Evolutionary conservation across 37 sponge, comb jelly and placozoan genomes (phyloP), one percentile per base, ranked within the genome.

Genomic region (Ephydatia muelleri): DNA sequence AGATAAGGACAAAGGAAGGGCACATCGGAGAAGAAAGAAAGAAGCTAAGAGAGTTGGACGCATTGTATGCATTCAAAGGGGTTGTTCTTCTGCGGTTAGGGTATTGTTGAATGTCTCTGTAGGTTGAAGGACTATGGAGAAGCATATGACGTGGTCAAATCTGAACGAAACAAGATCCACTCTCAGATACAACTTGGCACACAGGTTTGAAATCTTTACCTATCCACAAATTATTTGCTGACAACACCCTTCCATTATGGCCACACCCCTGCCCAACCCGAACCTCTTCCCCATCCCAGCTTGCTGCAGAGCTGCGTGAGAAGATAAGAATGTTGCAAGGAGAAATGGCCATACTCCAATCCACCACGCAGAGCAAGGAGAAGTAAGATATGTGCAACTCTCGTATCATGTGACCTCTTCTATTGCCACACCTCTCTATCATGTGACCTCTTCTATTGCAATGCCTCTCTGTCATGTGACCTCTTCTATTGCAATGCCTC

Each of bases 261-360:
- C 35, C 29, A 35, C 57, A n/a, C 35, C 49, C 38, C 11, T 38
- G 16, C 13, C 25, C 40, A 47, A n/a, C n/a, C n/a, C 33, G 16
- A 48, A 12, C 40, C 39, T 0, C 73, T 57, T 13, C 33, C 74
- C 30, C 82, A 34, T 12, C 67, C 23, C 89, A 93, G 83, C 68
- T 87, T 23, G 86, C 85, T 21, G 88, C 90, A 26, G 99, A 99
- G 83, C 71, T 99, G 77, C 75, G 82, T 26, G 99, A 99, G 89
- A 99, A 97, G 84, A 86, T 68, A 11, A 90, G 93, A 38, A 86
- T 99, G 11, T 65, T 99, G 22, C 82, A 92, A 33, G 97, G 95
- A 76, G 99, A 99, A 84, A 89, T 84, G 5, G 91, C 93, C 65
- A 93, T 97, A 39, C 88, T 95, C 22, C 85, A 80, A 21, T 86